A percentile compares a stretch with the other conserved stretches of the same genome.
Evolutionary conservation across 2,888 invertebrate species (phyloP).

Genomic region (Limnephilus marmoratus): DNA sequence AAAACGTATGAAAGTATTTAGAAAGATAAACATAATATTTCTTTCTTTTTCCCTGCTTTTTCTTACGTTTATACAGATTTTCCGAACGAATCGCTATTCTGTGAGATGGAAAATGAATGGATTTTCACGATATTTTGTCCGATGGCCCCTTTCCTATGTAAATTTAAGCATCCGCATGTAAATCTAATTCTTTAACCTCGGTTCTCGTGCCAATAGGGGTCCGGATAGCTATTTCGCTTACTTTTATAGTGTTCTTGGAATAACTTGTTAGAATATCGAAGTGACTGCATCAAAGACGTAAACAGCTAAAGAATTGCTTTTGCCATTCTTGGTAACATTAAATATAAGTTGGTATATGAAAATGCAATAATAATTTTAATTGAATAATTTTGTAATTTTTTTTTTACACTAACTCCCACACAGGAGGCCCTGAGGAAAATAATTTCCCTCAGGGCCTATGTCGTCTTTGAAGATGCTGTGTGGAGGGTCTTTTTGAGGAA

Average conservation of each 20-base stretch:
- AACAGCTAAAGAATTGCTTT: neutral
- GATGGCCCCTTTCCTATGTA: constrained; percentile 27
- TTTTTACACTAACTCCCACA: no score
- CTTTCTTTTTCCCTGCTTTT: neutral
- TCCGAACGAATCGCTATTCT: constrained; percentile 6
- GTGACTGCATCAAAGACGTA: neutral
- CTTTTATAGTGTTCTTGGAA: constrained; percentile 7
- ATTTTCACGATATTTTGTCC: neutral
- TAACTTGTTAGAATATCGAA: neutral
- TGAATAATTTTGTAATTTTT: no score
- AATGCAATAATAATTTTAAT: no score
- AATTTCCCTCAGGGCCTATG: no score
- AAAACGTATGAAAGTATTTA: neutral
- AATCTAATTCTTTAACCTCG: constrained; percentile 41
- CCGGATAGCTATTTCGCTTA: neutral
- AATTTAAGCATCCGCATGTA: constrained; percentile 23
- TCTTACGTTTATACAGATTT: neutral
- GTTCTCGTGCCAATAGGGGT: neutral
- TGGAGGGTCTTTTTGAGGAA: no score
- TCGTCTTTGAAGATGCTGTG: no score
- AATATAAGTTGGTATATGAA: neutral
- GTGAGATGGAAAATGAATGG: neutral
- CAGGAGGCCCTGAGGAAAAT: no score
- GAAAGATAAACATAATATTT: neutral
- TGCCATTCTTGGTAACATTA: neutral